phyloP scores from a whole-genome alignment of 2,113 vertebrate species.

The Bufo bufo region DNA sequence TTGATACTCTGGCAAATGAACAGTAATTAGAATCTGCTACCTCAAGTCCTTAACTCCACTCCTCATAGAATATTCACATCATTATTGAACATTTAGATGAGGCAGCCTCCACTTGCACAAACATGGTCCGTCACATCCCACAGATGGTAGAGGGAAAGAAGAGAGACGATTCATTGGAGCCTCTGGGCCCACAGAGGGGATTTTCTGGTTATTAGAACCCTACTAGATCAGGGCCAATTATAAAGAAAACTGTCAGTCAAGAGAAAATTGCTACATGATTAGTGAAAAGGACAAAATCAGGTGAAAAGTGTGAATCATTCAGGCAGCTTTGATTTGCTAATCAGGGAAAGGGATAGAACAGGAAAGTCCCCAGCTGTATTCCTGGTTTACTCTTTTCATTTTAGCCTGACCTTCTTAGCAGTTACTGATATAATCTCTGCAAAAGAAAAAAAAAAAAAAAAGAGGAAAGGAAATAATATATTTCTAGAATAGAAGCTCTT shows the following conservation, averaged over 20 bases:
- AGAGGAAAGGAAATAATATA: constrained; percentile 56
- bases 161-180: constrained; percentile 90
- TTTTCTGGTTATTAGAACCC: constrained; percentile 99
- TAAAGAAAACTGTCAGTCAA: constrained; percentile 99
- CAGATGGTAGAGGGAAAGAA: constrained; percentile 83
- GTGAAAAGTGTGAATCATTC: constrained; percentile 98
- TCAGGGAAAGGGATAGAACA: constrained; percentile 89
- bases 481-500: constrained; percentile 76
- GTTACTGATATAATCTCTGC: constrained; percentile 88
- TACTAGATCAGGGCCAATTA: constrained; percentile 99
- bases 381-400: constrained; percentile 94
- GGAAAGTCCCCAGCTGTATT: constrained; percentile 97
- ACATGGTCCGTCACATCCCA: constrained; percentile 82
- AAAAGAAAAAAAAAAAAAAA: constrained; percentile 66
- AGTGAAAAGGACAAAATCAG: constrained; percentile 99
- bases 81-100: constrained; percentile 98
- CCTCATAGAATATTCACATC: constrained; percentile 97
- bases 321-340: constrained; percentile 99
- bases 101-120: constrained; percentile 87
- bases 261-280: constrained; percentile 98
- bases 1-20: constrained; percentile 99
- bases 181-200: constrained; percentile 98
- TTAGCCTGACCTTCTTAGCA: constrained; percentile 96
- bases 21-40: constrained; percentile 99
- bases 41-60: constrained; percentile 89